Evolutionary conservation across 1,140 invertebrate species (phyloP), one percentile per base, ranked within the genome.

Genomic region (Achatina immaculata): DNA sequence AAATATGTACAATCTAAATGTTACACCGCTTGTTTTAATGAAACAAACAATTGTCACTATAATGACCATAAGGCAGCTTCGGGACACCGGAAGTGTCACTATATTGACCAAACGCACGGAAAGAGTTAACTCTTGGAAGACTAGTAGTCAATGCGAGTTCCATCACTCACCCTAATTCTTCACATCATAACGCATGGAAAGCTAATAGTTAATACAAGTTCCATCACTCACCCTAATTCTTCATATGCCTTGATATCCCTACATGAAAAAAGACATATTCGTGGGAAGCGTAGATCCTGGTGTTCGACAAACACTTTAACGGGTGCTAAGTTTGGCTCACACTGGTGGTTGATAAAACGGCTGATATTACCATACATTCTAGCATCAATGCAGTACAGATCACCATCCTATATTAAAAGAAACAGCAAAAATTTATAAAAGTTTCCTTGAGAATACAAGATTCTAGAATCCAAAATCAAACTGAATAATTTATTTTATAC

Each of bases 281-380:
- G 91, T 91, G 90, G 90, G 83, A 97, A 97, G 80, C 95, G 93
- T 81, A 97, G 92, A 93, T 98, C 97, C 84, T 97, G 95, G 89
- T 96, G 94, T 82, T 95, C 94, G 21, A 96, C 94, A 91, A 97
- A 98, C 6, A 98, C 95, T 86, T 96, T 94, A 14, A 98, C 95
- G 0, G 97, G 95, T 81, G 96, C 93, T 68, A 98, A 92, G 93
- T 98, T 98, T 6, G 97, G 96, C 62, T 94, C 94, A 90, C 97
- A 99, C 69, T 95, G 95, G 92, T 99, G 97, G 93, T 99, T 99
- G 83, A 98, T 96, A 91, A 99, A 99, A 9, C 97, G 94, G 76
- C 95, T 95, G 68, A 98, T 94, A 91, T 98, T 98, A 80, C 97
- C 97, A 91, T 95, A 98, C 68, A 93, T 93, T 81, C 95, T 93